Conservation (phyloP, 1,140 invertebrate genomes). For the Bactericera cockerelli region DNA sequence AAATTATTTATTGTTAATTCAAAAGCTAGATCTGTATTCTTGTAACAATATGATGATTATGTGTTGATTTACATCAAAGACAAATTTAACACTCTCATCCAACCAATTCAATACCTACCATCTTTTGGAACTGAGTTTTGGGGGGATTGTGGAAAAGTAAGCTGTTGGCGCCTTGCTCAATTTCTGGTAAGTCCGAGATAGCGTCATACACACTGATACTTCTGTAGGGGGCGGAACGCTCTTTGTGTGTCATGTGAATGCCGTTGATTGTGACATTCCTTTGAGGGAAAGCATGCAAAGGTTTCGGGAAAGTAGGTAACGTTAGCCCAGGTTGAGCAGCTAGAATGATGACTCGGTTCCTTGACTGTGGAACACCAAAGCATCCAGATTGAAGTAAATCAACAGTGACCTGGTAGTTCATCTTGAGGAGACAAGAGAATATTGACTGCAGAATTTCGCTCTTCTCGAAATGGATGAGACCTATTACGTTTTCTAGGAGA, state of each 20-base stretch:
- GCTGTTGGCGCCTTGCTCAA: constrained; percentile 51
- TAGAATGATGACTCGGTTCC: constrained; percentile 31
- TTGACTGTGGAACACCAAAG: constrained; percentile 71
- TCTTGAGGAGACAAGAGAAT: constrained; percentile 54
- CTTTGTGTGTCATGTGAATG: too few species aligned
- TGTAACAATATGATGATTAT: too few species aligned
- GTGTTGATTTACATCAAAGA: too few species aligned
- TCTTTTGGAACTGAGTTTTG: constrained; percentile 58
- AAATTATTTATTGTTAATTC: too few species aligned
- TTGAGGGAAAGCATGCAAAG: too few species aligned
- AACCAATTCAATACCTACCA: too few species aligned
- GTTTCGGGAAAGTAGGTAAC: too few species aligned
- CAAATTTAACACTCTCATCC: too few species aligned
- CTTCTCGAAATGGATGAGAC: constrained; percentile 66
- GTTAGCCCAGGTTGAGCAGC: too few species aligned
- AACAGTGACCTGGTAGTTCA: constrained; percentile 81
- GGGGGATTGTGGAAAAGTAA: constrained; percentile 59
- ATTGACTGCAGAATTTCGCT: constrained; percentile 70
- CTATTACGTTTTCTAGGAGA: constrained; percentile 73
- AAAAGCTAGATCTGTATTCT: too few species aligned
- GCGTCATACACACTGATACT: constrained; percentile 64
- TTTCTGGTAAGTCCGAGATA: constrained; percentile 65
- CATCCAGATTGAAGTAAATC: constrained; percentile 75
- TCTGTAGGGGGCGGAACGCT: constrained; percentile 44
- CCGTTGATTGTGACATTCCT: too few species aligned